Evolutionary conservation across 2,797 vertebrate genomes (phyloP), one percentile per base, ranked within the genome.

Genomic region (Zalophus californianus): DNA sequence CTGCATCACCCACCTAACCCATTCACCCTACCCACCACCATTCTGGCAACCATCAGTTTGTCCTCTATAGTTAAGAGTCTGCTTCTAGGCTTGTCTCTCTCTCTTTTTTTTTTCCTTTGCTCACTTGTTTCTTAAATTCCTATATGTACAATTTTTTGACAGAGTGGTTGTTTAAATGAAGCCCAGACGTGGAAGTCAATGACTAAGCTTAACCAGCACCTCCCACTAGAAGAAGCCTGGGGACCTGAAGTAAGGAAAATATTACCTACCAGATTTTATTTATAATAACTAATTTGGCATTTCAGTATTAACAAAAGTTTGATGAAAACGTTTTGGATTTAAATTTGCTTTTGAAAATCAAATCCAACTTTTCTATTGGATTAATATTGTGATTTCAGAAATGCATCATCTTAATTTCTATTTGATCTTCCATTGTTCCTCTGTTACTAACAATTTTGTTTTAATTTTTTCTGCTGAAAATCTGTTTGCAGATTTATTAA

Each of bases 101-200:
- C 38, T 23, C 35, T 13, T 25, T 14, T 23, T 48, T 32, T 48
- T 50, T 29, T 29, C 27, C 27, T 75, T 75, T 29, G 15, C 41
- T 32, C 13, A 15, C 48, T 75, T 50, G 44, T 48, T 18, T 48
- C 15, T 75, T 75, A 50, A 48, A 16, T 50, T 50, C 27, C 73
- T 48, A 18, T 50, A 29, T 75, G 73, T 75, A 32, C 44, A 48
- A 23, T 84, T 58, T 96, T 68, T 68, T 72, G 60, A 70, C 95
- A 98, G 98, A 95, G 38, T 3, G 98, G 98, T 14, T 98, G 98
- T 79, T 29, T 98, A 70, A 83, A 97, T 13, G 91, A 93, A 94
- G 97, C 97, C 14, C 97, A 98, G 89, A 94, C 90, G 0, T 97
- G 95, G 97, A 14, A 96, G 1, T 38, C 38, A 12, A 98, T 98